Percentiles rank a stretch among this genome's conserved stretches.
Evolutionary conservation across 2,113 vertebrate genomes (phyloP).

Genomic region (Peromyscus leucopus): DNA sequence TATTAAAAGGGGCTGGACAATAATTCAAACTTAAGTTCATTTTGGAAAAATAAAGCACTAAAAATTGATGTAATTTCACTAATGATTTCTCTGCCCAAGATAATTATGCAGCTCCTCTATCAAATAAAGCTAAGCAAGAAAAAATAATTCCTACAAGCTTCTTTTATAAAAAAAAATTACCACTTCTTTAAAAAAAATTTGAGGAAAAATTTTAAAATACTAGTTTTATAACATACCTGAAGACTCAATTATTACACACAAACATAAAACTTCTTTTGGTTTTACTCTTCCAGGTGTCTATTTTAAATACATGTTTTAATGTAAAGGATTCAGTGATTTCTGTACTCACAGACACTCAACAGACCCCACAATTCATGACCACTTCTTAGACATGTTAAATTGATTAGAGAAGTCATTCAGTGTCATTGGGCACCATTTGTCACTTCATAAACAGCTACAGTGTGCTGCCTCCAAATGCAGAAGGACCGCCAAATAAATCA

Average conservation of each 20-base stretch:
- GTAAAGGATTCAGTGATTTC: conserved; percentile 79
- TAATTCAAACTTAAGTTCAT: conserved; percentile 52
- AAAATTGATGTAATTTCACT: conserved; percentile 23
- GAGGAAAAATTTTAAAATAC: conserved; percentile 54
- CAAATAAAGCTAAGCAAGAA: conserved; percentile 63
- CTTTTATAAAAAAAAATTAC: neutral
- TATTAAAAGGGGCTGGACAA: conserved; percentile 29
- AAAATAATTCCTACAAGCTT: conserved; percentile 4
- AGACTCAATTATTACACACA: neutral
- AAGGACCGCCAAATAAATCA: conserved; percentile 93
- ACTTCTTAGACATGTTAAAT: conserved; percentile 91
- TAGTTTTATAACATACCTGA: conserved; percentile 13
- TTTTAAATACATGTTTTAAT: conserved; percentile 32
- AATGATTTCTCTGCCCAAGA: neutral
- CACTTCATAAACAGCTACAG: conserved; percentile 91
- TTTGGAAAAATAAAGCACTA: neutral
- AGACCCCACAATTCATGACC: conserved; percentile 86
- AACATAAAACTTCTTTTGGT: conserved; percentile 31
- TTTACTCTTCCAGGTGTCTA: conserved; percentile 1
- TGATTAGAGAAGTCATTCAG: conserved; percentile 96
- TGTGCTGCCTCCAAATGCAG: conserved; percentile 90
- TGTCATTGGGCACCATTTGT: conserved; percentile 91
- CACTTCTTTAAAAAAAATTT: conserved; percentile 43
- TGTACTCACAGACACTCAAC: conserved; percentile 85
- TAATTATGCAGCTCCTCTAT: neutral